Base-by-base conservation (phyloP, 2,113 vertebrate species). In the Carassius auratus region DNA sequence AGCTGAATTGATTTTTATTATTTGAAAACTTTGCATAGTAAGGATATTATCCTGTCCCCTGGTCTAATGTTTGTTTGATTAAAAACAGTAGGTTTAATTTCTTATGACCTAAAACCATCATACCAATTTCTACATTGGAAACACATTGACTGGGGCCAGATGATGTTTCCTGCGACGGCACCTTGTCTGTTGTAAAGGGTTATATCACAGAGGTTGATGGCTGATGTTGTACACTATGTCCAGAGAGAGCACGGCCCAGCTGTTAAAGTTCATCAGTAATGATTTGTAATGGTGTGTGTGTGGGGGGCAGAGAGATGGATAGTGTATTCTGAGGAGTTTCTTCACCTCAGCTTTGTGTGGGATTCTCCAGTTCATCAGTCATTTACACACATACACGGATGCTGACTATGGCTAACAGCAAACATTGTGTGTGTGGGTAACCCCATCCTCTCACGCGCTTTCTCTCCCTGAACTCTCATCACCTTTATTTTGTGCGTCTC, bases 321-420 rank as follows among this genome's bases (percentile, higher is more conserved):
- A 80, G 66, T 62, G 12, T 33, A 61, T 77, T 80, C 76, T 59
- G 21, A 85, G 68, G 76, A 62, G 50, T 81, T 86, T 86, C 77
- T 55, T 59, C 38, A 23, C 36, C 23, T 86, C 84, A 86, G 77
- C 64, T 86, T 55, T 81, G 77, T 86, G 84, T 86, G 55, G 84
- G 84, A 57, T 71, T 55, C 52, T 69, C 50, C 64, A 36, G 64
- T 71, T 85, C 84, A 85, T 85, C 84, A 85, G 84, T 85, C 84
- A 85, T 85, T 76, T 78, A 64, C 75, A 57, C 75, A 66, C 59
- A 52, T 12, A 77, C 36, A 76, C 1, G 1, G 61, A 55, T 85
- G 74, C 83, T 85, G 84, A 85, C 84, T 68, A 26, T 42, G 33
- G 48, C 75, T 71, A 78, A 76, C 36, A 64, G 82, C 38, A 42